A percentile compares a stretch with the other conserved stretches of the same genome.
These are phyloP conservation scores for Pachydiplax longipennis DNA, from an alignment of 2,888 invertebrate genomes.

Conservation along the genomic window DNA sequence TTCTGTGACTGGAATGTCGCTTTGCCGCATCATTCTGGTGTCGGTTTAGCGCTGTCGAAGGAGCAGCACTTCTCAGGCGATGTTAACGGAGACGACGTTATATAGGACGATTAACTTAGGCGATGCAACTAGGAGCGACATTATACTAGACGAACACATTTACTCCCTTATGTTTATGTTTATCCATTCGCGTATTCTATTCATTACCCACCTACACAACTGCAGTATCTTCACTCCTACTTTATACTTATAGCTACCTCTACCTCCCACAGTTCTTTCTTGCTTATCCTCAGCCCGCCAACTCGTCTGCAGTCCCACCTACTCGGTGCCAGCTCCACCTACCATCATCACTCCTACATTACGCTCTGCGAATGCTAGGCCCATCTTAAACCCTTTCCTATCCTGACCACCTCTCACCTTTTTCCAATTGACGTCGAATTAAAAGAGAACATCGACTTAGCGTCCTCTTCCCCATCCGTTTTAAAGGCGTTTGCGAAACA, in stretches of 20 bases:
- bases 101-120: no score
- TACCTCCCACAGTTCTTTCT: neutral
- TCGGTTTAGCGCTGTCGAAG: no score
- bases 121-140: no score
- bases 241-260: neutral
- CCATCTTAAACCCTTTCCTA: neutral
- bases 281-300: neutral
- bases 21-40: neutral
- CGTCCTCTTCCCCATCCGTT: neutral
- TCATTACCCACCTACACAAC: neutral
- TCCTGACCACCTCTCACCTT: neutral
- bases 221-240: neutral
- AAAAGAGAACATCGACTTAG: neutral
- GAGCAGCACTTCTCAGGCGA: no score
- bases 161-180: no score
- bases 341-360: neutral
- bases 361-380: no score
- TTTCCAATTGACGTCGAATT: neutral
- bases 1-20: neutral
- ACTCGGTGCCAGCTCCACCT: neutral
- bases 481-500: no score
- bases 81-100: no score
- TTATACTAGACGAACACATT: no score
- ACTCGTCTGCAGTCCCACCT: neutral
- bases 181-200: no score